phyloP scores from a whole-genome alignment of 2,113 vertebrate species.

The Sinocyclocheilus grahami region DNA sequence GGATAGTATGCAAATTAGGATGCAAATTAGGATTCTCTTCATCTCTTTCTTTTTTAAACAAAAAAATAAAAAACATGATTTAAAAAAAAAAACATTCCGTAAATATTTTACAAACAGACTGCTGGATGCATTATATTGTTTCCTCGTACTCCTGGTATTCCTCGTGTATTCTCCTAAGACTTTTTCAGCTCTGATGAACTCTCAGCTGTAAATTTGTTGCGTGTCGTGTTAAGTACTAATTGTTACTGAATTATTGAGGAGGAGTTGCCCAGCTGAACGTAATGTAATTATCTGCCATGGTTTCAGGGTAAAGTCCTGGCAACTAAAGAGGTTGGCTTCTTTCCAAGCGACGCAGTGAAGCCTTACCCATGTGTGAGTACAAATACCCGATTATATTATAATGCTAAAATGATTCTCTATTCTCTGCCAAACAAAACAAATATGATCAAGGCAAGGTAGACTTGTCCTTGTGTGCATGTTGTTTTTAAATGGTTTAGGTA shows the following conservation, averaged over 20 bases:
- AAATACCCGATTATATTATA: slow-evolving; percentile 47
- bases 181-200: slow-evolving; percentile 64
- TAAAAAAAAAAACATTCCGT: not conserved
- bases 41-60: not conserved
- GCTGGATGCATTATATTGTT: not conserved
- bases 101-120: not conserved
- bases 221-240: slow-evolving; percentile 64
- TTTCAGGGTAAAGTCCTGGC: slow-evolving; percentile 89
- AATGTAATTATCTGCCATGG: slow-evolving; percentile 65
- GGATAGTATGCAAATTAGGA: no score
- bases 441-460: slow-evolving; percentile 22
- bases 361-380: slow-evolving; percentile 93
- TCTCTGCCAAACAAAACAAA: slow-evolving; percentile 23
- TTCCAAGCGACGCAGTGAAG: slow-evolving; percentile 93
- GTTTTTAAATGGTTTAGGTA: not conserved
- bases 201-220: slow-evolving; percentile 60
- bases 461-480: not conserved
- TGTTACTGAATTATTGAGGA: slow-evolving; percentile 70
- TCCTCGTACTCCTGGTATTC: not conserved
- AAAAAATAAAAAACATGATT: not conserved
- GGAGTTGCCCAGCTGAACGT: slow-evolving; percentile 60
- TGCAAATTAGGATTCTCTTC: no score
- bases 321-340: slow-evolving; percentile 92
- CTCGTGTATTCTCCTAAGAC: slow-evolving; percentile 54
- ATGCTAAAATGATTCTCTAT: not conserved